phyloP scores from a whole-genome alignment of 1,140 invertebrate species.

The Plectus sambesii region DNA sequence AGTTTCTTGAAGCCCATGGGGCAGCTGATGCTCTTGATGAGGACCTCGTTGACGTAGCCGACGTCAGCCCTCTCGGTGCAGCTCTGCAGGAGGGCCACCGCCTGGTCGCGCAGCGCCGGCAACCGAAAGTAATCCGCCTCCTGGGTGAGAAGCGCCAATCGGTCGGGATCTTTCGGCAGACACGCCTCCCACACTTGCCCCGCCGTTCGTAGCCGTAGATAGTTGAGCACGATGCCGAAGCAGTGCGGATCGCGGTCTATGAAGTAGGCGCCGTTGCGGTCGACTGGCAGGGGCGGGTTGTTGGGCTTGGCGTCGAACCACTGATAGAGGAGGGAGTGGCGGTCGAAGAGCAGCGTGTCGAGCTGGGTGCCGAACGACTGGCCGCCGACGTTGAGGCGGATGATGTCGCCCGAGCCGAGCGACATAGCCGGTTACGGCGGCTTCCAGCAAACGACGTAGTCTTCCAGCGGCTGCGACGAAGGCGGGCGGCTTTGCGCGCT shows the following conservation, averaged over 20 bases:
- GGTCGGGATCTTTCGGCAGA: conserved; percentile 34
- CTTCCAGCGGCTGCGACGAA: no score
- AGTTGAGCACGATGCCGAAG: conserved; percentile 83
- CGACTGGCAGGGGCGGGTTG: no score
- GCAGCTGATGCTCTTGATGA: conserved; percentile 25
- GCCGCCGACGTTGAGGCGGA: no score
- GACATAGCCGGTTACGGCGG: no score
- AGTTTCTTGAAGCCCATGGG: conserved; percentile 27
- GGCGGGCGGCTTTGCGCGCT: no score
- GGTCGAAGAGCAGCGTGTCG: no score
- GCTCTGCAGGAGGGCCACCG: conserved; percentile 32
- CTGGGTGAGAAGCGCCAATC: conserved; percentile 25
- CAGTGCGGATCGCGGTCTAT: conserved; percentile 86
- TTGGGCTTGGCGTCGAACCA: no score
- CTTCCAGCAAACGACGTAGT: no score
- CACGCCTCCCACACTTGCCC: conserved; percentile 33
- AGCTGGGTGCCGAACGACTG: no score
- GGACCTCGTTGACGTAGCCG: conserved; percentile 26
- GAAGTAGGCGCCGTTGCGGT: no score
- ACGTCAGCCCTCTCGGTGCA: conserved; percentile 24
- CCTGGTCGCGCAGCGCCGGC: conserved; percentile 29
- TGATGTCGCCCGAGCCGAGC: no score
- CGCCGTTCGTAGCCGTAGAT: conserved; percentile 54
- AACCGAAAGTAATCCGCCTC: conserved; percentile 32
- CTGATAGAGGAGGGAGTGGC: no score